Evolutionary conservation across 2,888 invertebrate genomes (phyloP).

Genomic region (Lapara coniferarum): DNA sequence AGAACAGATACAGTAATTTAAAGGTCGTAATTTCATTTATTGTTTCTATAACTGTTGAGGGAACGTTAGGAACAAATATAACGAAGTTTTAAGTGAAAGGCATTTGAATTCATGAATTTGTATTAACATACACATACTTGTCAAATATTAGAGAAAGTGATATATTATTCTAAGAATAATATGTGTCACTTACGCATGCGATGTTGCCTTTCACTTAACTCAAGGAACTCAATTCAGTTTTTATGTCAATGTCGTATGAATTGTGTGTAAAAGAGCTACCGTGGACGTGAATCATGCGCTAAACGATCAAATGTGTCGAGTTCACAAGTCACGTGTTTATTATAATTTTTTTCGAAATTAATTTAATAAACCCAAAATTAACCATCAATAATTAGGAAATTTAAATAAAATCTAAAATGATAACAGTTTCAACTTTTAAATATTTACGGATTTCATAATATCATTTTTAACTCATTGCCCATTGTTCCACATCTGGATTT

Average conservation of each 20-base stretch:
- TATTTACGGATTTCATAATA: no score
- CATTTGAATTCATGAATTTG: background rate
- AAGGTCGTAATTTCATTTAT: no score
- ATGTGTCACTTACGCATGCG: background rate
- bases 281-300: constrained; percentile 1
- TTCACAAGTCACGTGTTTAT: background rate
- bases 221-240: background rate
- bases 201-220: constrained; percentile 14
- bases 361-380: background rate
- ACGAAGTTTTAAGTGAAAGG: constrained; percentile 10
- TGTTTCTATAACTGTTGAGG: no score
- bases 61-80: background rate
- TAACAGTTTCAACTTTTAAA: no score
- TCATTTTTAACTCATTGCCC: no score
- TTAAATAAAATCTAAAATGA: no score
- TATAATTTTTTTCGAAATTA: background rate
- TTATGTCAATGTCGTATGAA: constrained; percentile 11
- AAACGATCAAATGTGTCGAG: background rate
- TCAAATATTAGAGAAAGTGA: background rate
- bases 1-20: no score
- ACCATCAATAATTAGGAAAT: no score
- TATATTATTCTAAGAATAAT: constrained; percentile 19
- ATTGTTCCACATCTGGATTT: no score
- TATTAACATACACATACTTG: background rate
- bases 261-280: background rate